Evolutionary conservation across 1,140 invertebrate genomes (phyloP).

Genomic region (Listronotus bonariensis): DNA sequence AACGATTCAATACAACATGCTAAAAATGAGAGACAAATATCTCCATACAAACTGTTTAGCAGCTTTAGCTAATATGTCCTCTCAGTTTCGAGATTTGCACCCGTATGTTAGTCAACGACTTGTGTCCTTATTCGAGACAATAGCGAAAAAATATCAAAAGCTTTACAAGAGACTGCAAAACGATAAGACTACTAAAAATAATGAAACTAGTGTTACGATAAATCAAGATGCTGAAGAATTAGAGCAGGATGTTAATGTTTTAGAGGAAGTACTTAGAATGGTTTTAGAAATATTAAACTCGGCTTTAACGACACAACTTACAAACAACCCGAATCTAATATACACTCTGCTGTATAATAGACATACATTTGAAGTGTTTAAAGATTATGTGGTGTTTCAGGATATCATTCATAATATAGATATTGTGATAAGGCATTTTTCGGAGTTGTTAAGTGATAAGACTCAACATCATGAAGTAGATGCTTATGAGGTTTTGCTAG

Average conservation of each 20-base stretch:
- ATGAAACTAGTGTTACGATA: constrained; percentile 31
- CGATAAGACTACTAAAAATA: constrained; percentile 49
- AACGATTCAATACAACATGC: constrained; percentile 97
- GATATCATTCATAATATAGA: constrained; percentile 97
- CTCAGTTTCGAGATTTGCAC: constrained; percentile 91
- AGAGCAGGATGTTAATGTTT: constrained; percentile 89
- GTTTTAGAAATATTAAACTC: constrained; percentile 96
- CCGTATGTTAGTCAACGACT: constrained; percentile 95
- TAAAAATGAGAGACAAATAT: constrained; percentile 95
- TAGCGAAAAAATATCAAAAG: constrained; percentile 74
- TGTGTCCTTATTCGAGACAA: constrained; percentile 84
- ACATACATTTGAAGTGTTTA: constrained; percentile 86
- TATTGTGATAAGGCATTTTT: constrained; percentile 69
- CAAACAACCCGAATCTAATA: constrained; percentile 91
- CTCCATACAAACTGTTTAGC: constrained; percentile 96
- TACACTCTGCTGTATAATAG: constrained; percentile 95
- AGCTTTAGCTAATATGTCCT: constrained; percentile 97
- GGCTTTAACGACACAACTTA: constrained; percentile 83
- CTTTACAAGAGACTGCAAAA: constrained; percentile 42
- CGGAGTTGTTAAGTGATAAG: constrained; percentile 47
- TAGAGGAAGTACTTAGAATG: constrained; percentile 97
- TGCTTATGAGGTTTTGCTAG: constrained; percentile 81
- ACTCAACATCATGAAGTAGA: constrained; percentile 66
- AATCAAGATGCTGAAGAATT: constrained; percentile 52
- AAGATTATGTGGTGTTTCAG: constrained; percentile 87